Conservation (phyloP, 2,888 invertebrate species). For the Ernsta delagoae region DNA sequence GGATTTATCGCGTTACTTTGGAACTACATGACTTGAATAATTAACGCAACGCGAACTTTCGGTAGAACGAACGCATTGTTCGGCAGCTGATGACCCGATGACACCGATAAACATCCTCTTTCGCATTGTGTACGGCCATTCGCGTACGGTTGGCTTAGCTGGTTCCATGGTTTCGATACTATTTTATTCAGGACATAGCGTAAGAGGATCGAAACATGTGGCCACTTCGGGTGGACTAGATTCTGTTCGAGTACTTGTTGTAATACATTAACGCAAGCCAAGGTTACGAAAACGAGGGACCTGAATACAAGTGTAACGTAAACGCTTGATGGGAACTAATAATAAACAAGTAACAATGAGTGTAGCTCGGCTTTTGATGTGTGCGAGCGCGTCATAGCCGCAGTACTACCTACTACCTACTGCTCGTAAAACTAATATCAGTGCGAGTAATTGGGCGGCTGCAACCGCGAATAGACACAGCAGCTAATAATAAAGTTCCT, state of each 20-base stretch:
- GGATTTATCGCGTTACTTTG: slow-evolving; percentile 65
- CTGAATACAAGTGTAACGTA: slow-evolving; percentile 64
- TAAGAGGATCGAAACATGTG: slow-evolving; percentile 31
- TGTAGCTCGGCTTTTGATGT: slow-evolving; percentile 64
- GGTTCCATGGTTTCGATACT: slow-evolving; percentile 32
- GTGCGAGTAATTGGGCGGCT: slow-evolving; percentile 59
- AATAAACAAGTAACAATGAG: slow-evolving; percentile 80
- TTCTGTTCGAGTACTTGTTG: slow-evolving; percentile 20
- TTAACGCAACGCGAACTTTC: slow-evolving; percentile 52
- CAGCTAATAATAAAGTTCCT: slow-evolving; percentile 44
- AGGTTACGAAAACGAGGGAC: slow-evolving; percentile 70
- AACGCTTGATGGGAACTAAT: slow-evolving; percentile 70
- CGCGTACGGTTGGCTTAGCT: slow-evolving; percentile 24
- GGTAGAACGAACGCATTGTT: slow-evolving; percentile 60
- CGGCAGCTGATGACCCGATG: slow-evolving; percentile 63
- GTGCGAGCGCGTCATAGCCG: slow-evolving; percentile 69
- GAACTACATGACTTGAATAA: slow-evolving; percentile 70
- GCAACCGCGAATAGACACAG: slow-evolving; percentile 54
- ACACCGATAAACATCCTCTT: slow-evolving; percentile 69
- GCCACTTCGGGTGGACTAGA: slow-evolving; percentile 34
- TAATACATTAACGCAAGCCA: slow-evolving; percentile 57
- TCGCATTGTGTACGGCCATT: slow-evolving; percentile 35
- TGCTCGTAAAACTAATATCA: slow-evolving; percentile 81
- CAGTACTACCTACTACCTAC: slow-evolving; percentile 46
- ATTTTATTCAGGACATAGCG: slow-evolving; percentile 35